A percentile compares a stretch with the other conserved stretches of the same genome.
Conservation (phyloP, 2,797 vertebrate species). For the Masticophis lateralis region DNA sequence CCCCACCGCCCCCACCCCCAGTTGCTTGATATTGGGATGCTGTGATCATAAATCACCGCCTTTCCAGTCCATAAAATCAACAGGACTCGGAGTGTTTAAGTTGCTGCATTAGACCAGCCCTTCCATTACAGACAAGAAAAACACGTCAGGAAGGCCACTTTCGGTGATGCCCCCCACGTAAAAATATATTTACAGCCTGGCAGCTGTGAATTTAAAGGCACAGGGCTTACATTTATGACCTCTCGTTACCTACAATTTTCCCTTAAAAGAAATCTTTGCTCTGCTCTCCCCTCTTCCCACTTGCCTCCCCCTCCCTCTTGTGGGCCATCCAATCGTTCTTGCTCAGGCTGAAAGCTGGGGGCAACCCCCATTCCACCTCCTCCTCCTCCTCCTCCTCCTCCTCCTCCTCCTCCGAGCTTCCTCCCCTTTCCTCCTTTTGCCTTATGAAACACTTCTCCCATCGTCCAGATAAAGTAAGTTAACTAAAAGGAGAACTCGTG, state of each 20-base stretch:
- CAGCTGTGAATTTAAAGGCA: conserved; percentile 53
- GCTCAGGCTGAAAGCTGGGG: conserved; percentile 4
- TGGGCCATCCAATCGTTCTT: conserved; percentile 18
- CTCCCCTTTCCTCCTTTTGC: neutral
- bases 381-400: too few species aligned
- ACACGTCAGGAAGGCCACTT: conserved; percentile 45
- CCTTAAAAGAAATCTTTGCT: conserved; percentile 32
- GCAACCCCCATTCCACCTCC: neutral
- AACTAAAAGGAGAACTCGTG: neutral
- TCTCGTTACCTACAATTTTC: conserved; percentile 41
- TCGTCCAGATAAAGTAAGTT: neutral
- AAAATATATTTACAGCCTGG: conserved; percentile 52
- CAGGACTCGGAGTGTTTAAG: conserved; percentile 51
- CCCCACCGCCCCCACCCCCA: conserved; percentile 18
- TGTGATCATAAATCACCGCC: conserved; percentile 42
- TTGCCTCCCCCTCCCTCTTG: neutral
- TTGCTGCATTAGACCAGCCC: conserved; percentile 45
- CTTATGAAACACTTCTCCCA: neutral
- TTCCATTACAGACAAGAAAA: conserved; percentile 28
- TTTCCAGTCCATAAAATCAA: conserved; percentile 55
- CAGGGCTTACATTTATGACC: conserved; percentile 34
- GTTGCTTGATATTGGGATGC: conserved; percentile 26
- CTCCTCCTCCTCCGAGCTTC: too few species aligned
- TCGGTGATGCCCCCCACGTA: conserved; percentile 39
- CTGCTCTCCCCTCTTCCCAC: neutral